Conservation (phyloP, 2,797 vertebrate species). For the Bothrops alternatus region DNA sequence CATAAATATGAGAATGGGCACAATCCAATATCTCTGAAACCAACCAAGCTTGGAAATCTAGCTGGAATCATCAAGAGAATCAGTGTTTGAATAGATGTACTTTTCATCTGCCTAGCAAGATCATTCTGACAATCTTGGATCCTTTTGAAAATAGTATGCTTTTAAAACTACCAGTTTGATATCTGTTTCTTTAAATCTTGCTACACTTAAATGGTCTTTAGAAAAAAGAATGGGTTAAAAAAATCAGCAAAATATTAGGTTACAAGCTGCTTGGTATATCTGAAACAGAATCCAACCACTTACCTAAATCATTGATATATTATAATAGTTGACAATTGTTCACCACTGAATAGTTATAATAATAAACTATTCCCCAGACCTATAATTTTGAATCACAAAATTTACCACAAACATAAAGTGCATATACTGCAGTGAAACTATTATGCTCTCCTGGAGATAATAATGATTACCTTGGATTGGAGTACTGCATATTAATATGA, state of each 20-base stretch:
- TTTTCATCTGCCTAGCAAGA: background rate
- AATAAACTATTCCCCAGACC: constrained; percentile 35
- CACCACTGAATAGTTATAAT: constrained; percentile 32
- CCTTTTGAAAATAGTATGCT: background rate
- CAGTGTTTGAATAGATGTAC: background rate
- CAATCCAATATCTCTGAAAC: background rate
- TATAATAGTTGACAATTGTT: constrained; percentile 35
- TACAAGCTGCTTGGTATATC: constrained; percentile 10
- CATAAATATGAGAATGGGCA: background rate
- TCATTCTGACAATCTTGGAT: background rate
- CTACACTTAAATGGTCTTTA: background rate
- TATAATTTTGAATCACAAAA: constrained; percentile 44
- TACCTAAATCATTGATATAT: constrained; percentile 15
- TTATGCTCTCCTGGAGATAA: constrained; percentile 35
- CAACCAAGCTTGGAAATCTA: background rate
- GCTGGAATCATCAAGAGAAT: background rate
- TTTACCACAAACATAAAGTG: constrained; percentile 42
- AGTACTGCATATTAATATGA: constrained; percentile 25
- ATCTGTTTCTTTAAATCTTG: background rate
- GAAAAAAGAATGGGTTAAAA: constrained; percentile 14
- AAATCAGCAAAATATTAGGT: constrained; percentile 15
- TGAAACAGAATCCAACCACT: constrained; percentile 7
- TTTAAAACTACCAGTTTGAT: background rate
- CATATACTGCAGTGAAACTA: constrained; percentile 32
- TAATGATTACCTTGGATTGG: constrained; percentile 30